Conservation (phyloP, 2,113 vertebrate genomes). For the Tachysurus vachellii region DNA sequence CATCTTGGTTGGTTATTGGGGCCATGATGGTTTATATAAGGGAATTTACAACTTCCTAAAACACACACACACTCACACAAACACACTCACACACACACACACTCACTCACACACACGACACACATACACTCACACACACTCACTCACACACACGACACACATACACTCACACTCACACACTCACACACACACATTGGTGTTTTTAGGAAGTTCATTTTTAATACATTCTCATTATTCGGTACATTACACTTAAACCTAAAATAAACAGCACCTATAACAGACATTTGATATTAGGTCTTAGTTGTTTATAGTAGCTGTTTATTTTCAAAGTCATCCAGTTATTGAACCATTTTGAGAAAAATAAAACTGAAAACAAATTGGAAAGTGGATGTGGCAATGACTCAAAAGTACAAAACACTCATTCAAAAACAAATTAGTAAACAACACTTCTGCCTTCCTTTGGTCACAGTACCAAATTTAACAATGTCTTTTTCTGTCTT, state of each 20-base stretch:
- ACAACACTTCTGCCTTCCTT: neutral
- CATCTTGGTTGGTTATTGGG: neutral
- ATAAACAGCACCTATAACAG: neutral
- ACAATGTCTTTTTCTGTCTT: neutral
- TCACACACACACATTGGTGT: neutral
- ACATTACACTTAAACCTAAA: neutral
- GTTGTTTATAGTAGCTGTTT: neutral
- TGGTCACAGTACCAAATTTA: neutral
- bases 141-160: neutral
- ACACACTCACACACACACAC: too few relatives aligned
- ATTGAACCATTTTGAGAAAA: too few relatives aligned
- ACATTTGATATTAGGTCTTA: neutral
- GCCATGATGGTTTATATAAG: neutral
- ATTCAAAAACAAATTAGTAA: neutral
- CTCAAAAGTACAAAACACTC: too few relatives aligned
- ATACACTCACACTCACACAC: neutral
- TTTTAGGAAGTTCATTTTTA: neutral
- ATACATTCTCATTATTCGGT: neutral
- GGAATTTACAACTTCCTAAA: neutral
- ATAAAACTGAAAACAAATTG: too few relatives aligned
- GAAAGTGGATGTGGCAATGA: too few relatives aligned
- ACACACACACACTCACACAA: neutral
- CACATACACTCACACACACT: too few relatives aligned
- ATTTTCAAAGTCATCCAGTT: neutral
- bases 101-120: neutral